phyloP scores from a whole-genome alignment of 2,888 invertebrate genomes.

The Andrena minutula region DNA sequence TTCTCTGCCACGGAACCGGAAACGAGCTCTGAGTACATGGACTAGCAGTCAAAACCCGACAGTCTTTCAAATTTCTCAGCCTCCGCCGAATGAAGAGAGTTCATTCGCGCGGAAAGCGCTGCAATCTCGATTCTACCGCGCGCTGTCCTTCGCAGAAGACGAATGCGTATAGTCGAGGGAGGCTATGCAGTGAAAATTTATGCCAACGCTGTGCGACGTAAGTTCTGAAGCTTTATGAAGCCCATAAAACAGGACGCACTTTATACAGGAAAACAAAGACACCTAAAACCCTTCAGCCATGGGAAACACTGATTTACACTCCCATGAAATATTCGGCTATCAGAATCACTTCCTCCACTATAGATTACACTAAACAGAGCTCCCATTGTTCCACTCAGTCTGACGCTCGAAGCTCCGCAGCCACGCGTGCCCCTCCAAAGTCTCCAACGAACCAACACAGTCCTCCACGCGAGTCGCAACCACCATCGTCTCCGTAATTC shows the following conservation, averaged over 20 bases:
- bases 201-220: background rate
- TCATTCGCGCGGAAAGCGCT: slow-evolving; percentile 39
- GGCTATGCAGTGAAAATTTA: background rate
- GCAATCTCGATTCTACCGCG: slow-evolving; percentile 40
- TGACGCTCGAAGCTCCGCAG: background rate
- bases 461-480: background rate
- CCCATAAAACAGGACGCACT: too few relatives aligned
- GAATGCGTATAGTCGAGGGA: background rate
- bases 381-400: too few relatives aligned
- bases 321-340: too few relatives aligned
- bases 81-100: slow-evolving; percentile 39
- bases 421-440: background rate
- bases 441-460: background rate
- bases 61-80: slow-evolving; percentile 70
- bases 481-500: background rate
- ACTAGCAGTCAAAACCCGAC: slow-evolving; percentile 58
- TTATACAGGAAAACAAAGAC: too few relatives aligned
- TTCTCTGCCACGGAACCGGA: slow-evolving; percentile 41
- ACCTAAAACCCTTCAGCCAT: too few relatives aligned
- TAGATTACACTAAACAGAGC: too few relatives aligned
- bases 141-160: slow-evolving; percentile 7
- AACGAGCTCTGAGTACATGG: slow-evolving; percentile 50
- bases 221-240: too few relatives aligned
- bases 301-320: too few relatives aligned
- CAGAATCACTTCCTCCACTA: too few relatives aligned